Conservation (phyloP, 37 sponge, comb jelly and placozoan species). For the Ephydatia muelleri region DNA sequence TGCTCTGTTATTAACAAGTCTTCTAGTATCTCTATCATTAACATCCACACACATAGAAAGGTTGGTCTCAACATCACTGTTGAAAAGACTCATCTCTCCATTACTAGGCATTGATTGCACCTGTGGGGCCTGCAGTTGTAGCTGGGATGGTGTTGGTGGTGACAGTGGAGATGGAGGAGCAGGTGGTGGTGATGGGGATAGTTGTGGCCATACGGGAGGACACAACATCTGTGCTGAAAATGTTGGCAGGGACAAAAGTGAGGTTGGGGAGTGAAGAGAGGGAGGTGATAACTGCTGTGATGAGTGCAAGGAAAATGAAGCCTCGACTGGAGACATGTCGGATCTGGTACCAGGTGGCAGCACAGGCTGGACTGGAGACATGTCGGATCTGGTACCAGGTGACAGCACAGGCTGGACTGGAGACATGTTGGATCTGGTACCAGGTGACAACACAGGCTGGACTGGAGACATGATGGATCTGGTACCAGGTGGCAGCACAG, state of each 20-base stretch:
- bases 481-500: neutral
- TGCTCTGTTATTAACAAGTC: too few relatives aligned
- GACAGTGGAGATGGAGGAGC: neutral
- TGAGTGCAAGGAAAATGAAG: neutral
- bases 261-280: neutral
- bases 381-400: neutral
- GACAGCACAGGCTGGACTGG: too few relatives aligned
- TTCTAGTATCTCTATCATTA: too few relatives aligned
- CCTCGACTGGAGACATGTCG: neutral
- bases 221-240: too few relatives aligned
- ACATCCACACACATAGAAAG: too few relatives aligned
- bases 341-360: neutral
- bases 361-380: neutral
- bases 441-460: too few relatives aligned
- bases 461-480: neutral
- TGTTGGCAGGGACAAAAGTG: too few relatives aligned
- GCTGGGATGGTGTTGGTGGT: neutral
- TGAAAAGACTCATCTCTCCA: neutral
- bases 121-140: neutral
- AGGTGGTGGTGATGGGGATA: neutral
- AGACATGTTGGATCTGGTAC: neutral
- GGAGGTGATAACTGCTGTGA: neutral
- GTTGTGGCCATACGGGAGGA: neutral
- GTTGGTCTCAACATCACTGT: neutral
- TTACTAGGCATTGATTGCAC: neutral